Base-by-base conservation (phyloP, 2,113 vertebrate species). In the Cyprinus carpio region DNA sequence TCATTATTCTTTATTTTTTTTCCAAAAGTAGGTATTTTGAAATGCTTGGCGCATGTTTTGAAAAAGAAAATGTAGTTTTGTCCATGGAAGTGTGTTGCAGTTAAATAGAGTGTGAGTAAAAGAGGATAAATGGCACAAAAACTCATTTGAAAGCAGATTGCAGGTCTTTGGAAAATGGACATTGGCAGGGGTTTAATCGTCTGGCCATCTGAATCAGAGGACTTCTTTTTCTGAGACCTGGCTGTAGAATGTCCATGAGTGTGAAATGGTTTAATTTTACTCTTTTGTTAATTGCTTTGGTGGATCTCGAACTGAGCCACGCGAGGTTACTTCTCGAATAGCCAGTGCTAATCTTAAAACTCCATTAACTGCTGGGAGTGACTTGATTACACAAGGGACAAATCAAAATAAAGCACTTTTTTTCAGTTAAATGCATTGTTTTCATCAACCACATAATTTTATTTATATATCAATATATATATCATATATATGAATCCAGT, bases 121-220 rank as follows among this genome's bases (percentile, higher is more conserved):
- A 60, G 16, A 84, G 8, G 9, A 11, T 20, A 51, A 64, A 72
- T 43, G 20, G 29, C 51, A 16, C 29, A 71, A 72, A 40, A n/a
- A n/a, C 29, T 65, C 11, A 13, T 60, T 65, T n/a, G 49, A 82
- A 83, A 69, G 11, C 12, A 40, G 29, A 62, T 37, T 60, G 43
- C 20, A 29, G 25, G n/a, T 89, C 88, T 90, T 91, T 76, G 88
- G n/a, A 89, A 90, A 89, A 75, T 72, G 82, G n/a, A 82, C 87
- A 88, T 89, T 86, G 87, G 89, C 90, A 93, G 90, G 91, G 92
- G 91, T 88, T 88, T 84, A 90, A 88, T 93, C 91, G 89, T 88
- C 85, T 90, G 90, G 86, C 89, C 87, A 88, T 86, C 88, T 88
- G 90, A 88, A 90, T 85, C 37, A 37, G 75, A 83, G 51, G 15